Evolutionary conservation across 1,140 invertebrate genomes (phyloP).

Genomic region (Pristionchus pacificus): DNA sequence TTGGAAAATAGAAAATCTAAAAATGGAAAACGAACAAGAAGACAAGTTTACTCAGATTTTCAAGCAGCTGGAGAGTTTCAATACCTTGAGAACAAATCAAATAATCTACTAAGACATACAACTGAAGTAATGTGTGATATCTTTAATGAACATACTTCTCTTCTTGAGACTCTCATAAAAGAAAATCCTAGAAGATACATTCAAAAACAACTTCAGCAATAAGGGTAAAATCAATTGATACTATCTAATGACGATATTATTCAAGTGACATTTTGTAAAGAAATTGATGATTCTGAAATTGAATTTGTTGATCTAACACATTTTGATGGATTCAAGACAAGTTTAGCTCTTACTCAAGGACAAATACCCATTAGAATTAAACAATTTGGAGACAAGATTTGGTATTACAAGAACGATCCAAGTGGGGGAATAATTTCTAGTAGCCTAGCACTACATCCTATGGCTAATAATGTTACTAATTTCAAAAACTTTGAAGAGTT

Average conservation of each 20-base stretch:
- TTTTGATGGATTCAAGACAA: slow-evolving; percentile 34
- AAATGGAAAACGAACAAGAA: slow-evolving; percentile 23
- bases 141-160: slow-evolving; percentile 34
- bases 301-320: slow-evolving; percentile 31
- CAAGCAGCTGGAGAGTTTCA: slow-evolving; percentile 22
- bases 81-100: slow-evolving; percentile 31
- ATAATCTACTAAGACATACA: slow-evolving; percentile 21
- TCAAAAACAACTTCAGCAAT: slow-evolving; percentile 16
- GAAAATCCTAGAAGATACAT: slow-evolving; percentile 22
- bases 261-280: slow-evolving; percentile 37
- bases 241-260: slow-evolving; percentile 14
- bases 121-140: slow-evolving; percentile 32
- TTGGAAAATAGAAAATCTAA: no score
- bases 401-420: slow-evolving; percentile 31
- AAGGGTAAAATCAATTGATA: slow-evolving; percentile 13
- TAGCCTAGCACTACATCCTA: slow-evolving; percentile 21
- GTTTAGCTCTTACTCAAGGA: slow-evolving; percentile 10
- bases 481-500: slow-evolving; percentile 27
- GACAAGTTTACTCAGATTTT: slow-evolving; percentile 17
- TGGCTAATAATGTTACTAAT: slow-evolving; percentile 24
- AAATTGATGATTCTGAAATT: slow-evolving; percentile 32
- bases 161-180: slow-evolving; percentile 34
- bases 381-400: slow-evolving; percentile 35
- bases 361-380: slow-evolving; percentile 35
- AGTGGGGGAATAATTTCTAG: slow-evolving; percentile 25